phyloP scores from a whole-genome alignment of 2,113 vertebrate genomes.

The Riparia riparia region DNA sequence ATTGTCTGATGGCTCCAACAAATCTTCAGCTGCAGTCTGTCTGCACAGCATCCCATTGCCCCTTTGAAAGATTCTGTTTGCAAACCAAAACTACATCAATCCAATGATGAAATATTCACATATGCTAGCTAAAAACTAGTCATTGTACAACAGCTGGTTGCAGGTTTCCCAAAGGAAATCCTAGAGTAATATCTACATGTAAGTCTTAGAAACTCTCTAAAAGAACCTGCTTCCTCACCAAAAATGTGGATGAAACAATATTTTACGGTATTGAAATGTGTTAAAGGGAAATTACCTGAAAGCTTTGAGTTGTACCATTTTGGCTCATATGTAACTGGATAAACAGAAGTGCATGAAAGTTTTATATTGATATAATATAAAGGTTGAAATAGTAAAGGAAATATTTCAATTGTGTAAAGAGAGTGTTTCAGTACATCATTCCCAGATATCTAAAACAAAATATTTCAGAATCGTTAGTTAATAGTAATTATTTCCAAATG shows the following conservation, averaged over 20 bases:
- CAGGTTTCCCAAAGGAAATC: neutral
- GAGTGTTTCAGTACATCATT: neutral
- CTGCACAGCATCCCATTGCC: neutral
- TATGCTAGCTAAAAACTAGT: neutral
- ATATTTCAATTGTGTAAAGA: neutral
- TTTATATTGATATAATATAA: neutral
- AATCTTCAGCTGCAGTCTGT: constrained; percentile 32
- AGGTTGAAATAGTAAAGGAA: neutral
- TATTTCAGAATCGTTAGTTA: neutral
- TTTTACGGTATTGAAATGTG: neutral
- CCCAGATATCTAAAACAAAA: neutral
- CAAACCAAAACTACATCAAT: constrained; percentile 17
- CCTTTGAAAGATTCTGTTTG: constrained; percentile 32
- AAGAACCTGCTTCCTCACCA: neutral
- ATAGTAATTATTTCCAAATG: neutral
- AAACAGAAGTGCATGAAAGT: neutral
- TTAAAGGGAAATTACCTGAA: neutral
- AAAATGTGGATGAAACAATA: neutral
- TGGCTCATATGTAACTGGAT: neutral
- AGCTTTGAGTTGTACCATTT: neutral
- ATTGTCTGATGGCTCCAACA: constrained; percentile 46
- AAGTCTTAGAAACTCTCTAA: neutral
- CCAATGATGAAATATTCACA: neutral
- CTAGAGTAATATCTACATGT: neutral
- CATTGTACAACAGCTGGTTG: neutral